A percentile compares a stretch with the other conserved stretches of the same genome.
Conservation (phyloP, 2,113 vertebrate species). For the cattle (Bos taurus) region DNA sequence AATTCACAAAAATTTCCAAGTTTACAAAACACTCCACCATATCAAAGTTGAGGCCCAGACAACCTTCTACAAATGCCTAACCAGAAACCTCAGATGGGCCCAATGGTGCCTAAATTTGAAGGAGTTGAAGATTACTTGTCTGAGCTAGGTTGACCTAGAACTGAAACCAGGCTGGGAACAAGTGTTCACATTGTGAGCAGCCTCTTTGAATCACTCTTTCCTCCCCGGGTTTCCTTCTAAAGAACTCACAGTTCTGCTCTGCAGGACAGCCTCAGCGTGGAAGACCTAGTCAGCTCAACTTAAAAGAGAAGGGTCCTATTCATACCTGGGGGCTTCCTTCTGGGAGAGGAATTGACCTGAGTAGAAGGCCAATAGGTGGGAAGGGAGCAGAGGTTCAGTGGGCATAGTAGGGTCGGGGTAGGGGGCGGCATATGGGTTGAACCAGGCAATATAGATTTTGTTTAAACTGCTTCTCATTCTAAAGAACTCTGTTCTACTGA, state of each 20-base stretch:
- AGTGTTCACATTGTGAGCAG: background rate
- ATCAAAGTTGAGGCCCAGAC: background rate
- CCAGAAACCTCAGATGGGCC: slow-evolving; percentile 48
- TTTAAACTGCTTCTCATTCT: background rate
- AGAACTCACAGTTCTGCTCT: background rate
- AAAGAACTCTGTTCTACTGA: background rate
- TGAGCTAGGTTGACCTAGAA: slow-evolving; percentile 51
- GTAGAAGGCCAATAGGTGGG: background rate
- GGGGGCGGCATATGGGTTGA: background rate
- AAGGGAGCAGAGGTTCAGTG: background rate
- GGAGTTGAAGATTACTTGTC: background rate
- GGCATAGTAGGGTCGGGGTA: accelerated
- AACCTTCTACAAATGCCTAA: slow-evolving; percentile 10
- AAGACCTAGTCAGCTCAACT: background rate
- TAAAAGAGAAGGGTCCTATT: background rate
- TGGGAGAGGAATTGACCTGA: background rate
- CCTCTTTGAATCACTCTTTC: slow-evolving; percentile 8
- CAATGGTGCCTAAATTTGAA: background rate
- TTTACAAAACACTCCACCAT: background rate
- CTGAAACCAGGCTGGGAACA: slow-evolving; percentile 35
- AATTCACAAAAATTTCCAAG: slow-evolving; percentile 39
- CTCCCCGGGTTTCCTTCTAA: background rate
- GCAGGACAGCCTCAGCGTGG: background rate
- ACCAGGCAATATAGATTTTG: background rate
- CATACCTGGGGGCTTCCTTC: background rate